Evolutionary conservation across 2,113 vertebrate species (phyloP).

Genomic region (Bucco capensis): DNA sequence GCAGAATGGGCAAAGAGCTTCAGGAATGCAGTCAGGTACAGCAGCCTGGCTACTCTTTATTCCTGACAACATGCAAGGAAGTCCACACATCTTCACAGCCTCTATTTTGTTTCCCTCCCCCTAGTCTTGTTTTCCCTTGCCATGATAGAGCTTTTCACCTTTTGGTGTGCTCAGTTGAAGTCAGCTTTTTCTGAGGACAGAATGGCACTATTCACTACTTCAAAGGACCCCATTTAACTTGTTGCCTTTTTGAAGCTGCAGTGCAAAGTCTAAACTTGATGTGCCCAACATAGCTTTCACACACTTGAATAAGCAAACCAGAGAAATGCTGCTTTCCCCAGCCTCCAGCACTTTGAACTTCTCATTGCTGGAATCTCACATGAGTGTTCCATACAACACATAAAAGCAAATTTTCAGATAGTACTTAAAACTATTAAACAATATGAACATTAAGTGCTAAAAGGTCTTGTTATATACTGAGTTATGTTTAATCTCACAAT

Average conservation of each 20-base stretch:
- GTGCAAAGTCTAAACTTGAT: neutral
- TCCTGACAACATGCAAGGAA: neutral
- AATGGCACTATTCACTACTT: slow-evolving; percentile 18
- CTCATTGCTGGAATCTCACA: neutral
- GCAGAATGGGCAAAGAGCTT: neutral
- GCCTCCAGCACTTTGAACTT: neutral
- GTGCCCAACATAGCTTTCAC: slow-evolving; percentile 4
- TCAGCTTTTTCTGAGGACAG: neutral
- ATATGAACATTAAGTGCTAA: neutral
- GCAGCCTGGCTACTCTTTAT: neutral
- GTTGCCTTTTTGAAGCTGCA: slow-evolving; percentile 32
- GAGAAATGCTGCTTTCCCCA: slow-evolving; percentile 14
- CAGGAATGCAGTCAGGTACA: neutral
- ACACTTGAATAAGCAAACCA: slow-evolving; percentile 2
- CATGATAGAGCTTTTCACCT: neutral
- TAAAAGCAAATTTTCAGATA: neutral
- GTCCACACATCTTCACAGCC: too few relatives aligned
- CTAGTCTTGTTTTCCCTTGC: neutral
- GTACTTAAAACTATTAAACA: neutral
- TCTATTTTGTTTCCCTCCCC: too few relatives aligned
- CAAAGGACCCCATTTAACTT: slow-evolving; percentile 21
- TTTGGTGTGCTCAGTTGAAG: neutral
- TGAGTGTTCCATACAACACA: neutral
- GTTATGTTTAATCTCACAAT: neutral
- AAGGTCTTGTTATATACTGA: neutral